Conservation (phyloP, 2,888 invertebrate genomes). For the Rhynchonema sp. region DNA sequence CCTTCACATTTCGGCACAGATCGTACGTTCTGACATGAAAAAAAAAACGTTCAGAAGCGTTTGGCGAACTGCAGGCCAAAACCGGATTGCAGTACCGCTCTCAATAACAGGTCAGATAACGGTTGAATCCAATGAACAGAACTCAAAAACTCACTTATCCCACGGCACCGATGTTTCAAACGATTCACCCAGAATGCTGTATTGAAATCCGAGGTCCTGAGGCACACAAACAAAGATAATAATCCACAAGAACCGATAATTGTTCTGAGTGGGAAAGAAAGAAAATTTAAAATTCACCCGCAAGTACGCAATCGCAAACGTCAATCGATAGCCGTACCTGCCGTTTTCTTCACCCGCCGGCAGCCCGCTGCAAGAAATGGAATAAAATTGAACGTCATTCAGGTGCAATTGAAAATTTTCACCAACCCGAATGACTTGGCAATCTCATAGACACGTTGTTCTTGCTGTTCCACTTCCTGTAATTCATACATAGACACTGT, state of each 20-base stretch:
- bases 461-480: conserved; percentile 51
- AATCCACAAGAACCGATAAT: no score
- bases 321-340: conserved; percentile 78
- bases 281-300: no score
- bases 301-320: conserved; percentile 92
- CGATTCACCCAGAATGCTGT: conserved; percentile 72
- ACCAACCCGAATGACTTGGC: conserved; percentile 42
- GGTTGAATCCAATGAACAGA: neutral
- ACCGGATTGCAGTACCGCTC: no score
- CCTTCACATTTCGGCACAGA: conserved; percentile 73
- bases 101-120: no score
- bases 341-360: conserved; percentile 83
- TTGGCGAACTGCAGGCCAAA: no score
- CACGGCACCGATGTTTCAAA: conserved; percentile 97
- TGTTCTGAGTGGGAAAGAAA: no score
- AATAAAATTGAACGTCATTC: neutral
- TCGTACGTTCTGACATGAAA: conserved; percentile 41
- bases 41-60: neutral
- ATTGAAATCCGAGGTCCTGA: conserved; percentile 72
- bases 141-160: conserved; percentile 41
- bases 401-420: neutral
- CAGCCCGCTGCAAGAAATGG: conserved; percentile 42
- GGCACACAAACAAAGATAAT: no score
- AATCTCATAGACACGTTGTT: conserved; percentile 56
- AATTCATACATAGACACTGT: neutral